phyloP scores from a whole-genome alignment of 2,797 vertebrate genomes.

The Coluber constrictor region DNA sequence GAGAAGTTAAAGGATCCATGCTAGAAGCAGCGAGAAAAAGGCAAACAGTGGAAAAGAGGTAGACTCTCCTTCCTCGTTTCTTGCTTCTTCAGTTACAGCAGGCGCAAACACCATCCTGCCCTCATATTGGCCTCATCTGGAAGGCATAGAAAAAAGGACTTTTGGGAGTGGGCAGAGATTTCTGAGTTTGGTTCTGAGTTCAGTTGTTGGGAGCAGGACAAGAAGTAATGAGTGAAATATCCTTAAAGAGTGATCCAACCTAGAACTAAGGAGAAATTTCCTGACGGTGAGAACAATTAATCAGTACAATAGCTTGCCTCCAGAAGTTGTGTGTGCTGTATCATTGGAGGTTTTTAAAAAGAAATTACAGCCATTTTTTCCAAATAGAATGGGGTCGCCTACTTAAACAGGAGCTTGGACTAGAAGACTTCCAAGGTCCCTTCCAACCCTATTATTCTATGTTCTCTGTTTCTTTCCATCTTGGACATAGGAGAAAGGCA shows the following conservation, averaged over 20 bases:
- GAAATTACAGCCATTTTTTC: neutral
- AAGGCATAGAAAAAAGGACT: neutral
- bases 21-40: neutral
- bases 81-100: neutral
- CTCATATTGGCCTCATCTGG: neutral
- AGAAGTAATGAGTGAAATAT: too few species aligned
- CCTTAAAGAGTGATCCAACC: too few species aligned
- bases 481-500: neutral
- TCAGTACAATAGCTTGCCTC: neutral
- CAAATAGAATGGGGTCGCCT: neutral
- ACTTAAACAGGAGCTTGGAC: neutral
- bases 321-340: neutral
- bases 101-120: neutral
- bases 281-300: neutral
- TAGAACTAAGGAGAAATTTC: too few species aligned
- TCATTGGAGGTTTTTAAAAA: neutral
- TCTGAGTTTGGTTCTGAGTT: too few species aligned
- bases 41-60: neutral
- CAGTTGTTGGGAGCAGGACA: too few species aligned
- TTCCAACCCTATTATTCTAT: neutral
- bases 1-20: neutral
- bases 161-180: neutral
- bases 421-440: neutral
- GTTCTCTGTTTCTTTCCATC: neutral
- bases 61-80: neutral